Evolutionary conservation across 2,888 invertebrate species (phyloP), one percentile per base, ranked within the genome.

Genomic region (Cerceris rybyensis): DNA sequence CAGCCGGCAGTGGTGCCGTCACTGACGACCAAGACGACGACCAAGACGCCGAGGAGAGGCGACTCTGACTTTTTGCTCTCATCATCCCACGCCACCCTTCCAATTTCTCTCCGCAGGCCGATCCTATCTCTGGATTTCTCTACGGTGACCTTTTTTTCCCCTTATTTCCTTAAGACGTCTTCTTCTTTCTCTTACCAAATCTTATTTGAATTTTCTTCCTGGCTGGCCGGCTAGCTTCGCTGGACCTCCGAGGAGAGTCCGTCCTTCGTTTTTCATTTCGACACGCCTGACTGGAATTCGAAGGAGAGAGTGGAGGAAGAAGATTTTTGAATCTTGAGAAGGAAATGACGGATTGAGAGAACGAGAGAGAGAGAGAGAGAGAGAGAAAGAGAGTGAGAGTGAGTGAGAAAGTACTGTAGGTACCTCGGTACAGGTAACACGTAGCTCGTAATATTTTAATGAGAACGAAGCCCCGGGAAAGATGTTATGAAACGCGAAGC

Each of bases 191-290:
- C 76, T 75, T 71, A 65, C 69, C 70, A 71, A 79, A 81, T 83
- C 82, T 81, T 84, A 77, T 83, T 83, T 84, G 83, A 81, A 83
- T 83, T 83, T 81, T 74, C 73, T 78, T 80, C 80, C 63, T 75
- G 74, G 55, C 78, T 80, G 70, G 75, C 76, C 72, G 73, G 70
- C 75, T 65, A 71, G 70, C 69, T 66, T 11, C 49, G 64, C 52
- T 55, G 75, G 78, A 76, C 63, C 59, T 43, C 50, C 28, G 66
- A 61, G 49, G 52, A 52, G 57, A 70, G 17, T 13, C 28, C 55
- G 57, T 41, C 41, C 60, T 6, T 50, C 63, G 58, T n/a, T 49
- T 57, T 63, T 28, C 65, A 39, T 63, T 41, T 39, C 16, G 54
- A 8, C 63, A 71, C 70, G 76, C 70, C 50, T 75, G 76, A 71